Evolutionary conservation across 2,797 vertebrate species (phyloP).

Genomic region (Cynopterus sphinx): DNA sequence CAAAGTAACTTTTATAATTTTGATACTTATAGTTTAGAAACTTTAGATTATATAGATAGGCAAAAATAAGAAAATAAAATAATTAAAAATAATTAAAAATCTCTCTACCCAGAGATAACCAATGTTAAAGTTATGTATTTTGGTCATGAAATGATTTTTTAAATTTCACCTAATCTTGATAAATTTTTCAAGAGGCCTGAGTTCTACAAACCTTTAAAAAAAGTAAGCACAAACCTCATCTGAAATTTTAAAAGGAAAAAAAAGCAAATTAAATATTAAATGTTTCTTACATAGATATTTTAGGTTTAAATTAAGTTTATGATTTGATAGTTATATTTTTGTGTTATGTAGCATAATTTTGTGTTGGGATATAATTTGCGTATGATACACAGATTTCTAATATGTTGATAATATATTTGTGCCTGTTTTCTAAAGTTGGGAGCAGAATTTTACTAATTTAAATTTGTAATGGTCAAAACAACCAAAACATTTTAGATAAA

Average conservation of each 20-base stretch:
- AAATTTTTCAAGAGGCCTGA: background rate
- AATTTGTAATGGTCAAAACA: constrained; percentile 42
- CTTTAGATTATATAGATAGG: constrained; percentile 8
- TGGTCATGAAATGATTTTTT: background rate
- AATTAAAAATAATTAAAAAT: background rate
- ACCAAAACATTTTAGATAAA: constrained; percentile 20
- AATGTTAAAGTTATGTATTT: background rate
- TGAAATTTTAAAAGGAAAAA: constrained; percentile 30
- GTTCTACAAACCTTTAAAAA: background rate
- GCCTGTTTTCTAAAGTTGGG: constrained; percentile 23
- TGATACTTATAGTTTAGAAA: constrained; percentile 2
- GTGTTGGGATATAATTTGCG: background rate
- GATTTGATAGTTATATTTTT: background rate
- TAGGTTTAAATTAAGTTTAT: constrained; percentile 24
- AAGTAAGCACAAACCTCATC: background rate
- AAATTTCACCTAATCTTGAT: background rate
- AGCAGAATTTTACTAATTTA: constrained; percentile 39
- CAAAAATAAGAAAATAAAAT: constrained; percentile 32
- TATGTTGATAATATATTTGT: background rate
- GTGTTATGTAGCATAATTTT: constrained; percentile 38
- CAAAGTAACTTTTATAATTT: constrained; percentile 15
- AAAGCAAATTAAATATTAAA: background rate
- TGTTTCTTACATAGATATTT: background rate
- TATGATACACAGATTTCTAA: background rate
- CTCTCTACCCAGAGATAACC: background rate